phyloP scores from a whole-genome alignment of 2,797 vertebrate species.

The Masticophis lateralis region DNA sequence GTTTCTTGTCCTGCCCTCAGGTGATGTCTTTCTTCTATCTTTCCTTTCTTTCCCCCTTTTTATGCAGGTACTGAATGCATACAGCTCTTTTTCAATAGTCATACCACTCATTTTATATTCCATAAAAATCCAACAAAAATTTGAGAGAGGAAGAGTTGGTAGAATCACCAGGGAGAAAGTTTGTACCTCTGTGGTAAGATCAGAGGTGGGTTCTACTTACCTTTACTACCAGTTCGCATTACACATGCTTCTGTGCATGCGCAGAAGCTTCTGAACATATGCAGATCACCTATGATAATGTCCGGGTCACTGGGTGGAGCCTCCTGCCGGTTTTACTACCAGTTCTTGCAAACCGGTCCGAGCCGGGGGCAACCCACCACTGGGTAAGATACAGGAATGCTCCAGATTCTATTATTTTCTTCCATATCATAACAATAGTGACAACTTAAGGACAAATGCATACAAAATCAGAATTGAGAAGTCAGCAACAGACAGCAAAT shows the following conservation, averaged over 20 bases:
- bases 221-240: too few species aligned
- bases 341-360: too few species aligned
- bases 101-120: background rate
- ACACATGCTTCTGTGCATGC: too few species aligned
- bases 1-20: too few species aligned
- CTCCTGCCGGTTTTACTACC: too few species aligned
- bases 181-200: background rate
- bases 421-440: too few species aligned
- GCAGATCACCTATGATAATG: too few species aligned
- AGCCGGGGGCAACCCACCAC: too few species aligned
- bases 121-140: background rate
- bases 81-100: background rate
- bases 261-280: too few species aligned
- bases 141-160: background rate
- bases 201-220: too few species aligned
- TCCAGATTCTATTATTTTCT: background rate
- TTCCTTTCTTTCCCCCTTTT: background rate
- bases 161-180: background rate
- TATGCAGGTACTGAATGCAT: background rate
- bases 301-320: too few species aligned
- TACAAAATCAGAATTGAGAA: background rate
- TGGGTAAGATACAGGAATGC: background rate
- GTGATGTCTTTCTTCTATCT: background rate
- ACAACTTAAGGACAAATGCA: background rate
- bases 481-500: background rate